These are phyloP conservation scores for Metridium senile DNA, from an alignment of 92 coral and sea anemone species.

Conservation along the genomic window DNA sequence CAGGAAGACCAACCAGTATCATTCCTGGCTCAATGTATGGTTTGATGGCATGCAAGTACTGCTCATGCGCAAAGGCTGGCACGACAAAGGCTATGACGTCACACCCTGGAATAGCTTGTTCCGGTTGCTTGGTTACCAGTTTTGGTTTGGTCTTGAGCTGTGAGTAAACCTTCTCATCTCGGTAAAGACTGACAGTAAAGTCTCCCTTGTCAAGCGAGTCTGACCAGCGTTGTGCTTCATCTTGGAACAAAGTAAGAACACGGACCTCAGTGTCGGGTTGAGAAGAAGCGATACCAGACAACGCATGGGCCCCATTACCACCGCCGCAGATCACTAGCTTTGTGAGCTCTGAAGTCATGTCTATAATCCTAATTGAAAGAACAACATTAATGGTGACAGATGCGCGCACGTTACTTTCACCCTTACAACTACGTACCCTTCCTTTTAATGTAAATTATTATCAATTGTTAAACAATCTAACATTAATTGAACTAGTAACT, in stretches of 20 bases:
- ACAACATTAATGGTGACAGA: too few species aligned
- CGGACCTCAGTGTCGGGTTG: constrained; percentile 53
- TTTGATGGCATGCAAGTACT: constrained; percentile 47
- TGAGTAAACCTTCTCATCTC: constrained; percentile 23
- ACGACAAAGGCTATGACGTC: constrained; percentile 67
- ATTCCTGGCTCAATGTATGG: constrained; percentile 68
- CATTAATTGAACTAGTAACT: too few species aligned
- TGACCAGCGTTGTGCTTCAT: constrained; percentile 65
- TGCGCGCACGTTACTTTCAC: background rate
- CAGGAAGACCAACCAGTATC: constrained; percentile 67
- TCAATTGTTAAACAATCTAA: too few species aligned
- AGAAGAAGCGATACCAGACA: constrained; percentile 59
- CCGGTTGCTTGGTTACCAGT: constrained; percentile 59
- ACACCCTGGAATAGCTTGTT: constrained; percentile 62
- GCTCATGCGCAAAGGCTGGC: constrained; percentile 71
- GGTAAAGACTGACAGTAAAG: constrained; percentile 39
- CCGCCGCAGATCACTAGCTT: constrained; percentile 57
- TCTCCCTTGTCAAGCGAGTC: constrained; percentile 41
- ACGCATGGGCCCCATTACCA: constrained; percentile 67
- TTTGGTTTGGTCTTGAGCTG: constrained; percentile 45
- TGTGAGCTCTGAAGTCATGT: constrained; percentile 22
- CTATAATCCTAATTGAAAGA: too few species aligned
- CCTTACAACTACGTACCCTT: too few species aligned
- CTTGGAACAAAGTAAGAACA: constrained; percentile 53
- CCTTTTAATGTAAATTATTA: too few species aligned